Evolutionary conservation across 1,140 invertebrate species (phyloP).

Genomic region (Chymomyza costata): DNA sequence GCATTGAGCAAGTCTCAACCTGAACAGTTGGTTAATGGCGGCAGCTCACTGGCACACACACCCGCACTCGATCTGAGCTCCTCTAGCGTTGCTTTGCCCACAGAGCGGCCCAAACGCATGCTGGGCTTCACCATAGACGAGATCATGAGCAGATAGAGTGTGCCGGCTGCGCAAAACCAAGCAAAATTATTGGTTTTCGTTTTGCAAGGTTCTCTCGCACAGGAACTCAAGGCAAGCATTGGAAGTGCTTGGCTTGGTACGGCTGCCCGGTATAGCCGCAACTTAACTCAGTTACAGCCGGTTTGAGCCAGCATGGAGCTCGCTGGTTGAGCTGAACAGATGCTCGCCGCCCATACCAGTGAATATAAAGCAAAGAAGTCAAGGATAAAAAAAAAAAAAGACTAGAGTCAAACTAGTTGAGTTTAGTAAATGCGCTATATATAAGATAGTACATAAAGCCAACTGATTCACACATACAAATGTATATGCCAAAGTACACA

Average conservation of each 20-base stretch:
- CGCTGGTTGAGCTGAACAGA: neutral
- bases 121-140: conserved; percentile 88
- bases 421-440: conserved; percentile 38
- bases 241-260: conserved; percentile 57
- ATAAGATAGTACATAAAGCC: conserved; percentile 17
- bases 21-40: conserved; percentile 70
- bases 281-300: conserved; percentile 7
- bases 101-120: conserved; percentile 76
- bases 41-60: conserved; percentile 9
- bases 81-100: conserved; percentile 21
- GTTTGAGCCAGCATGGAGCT: neutral
- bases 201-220: conserved; percentile 36
- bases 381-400: conserved; percentile 28
- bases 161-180: neutral
- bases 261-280: conserved; percentile 13
- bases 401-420: conserved; percentile 27
- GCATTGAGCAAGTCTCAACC: conserved; percentile 80
- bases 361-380: conserved; percentile 8
- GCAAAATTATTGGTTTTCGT: conserved; percentile 44
- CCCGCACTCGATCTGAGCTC: conserved; percentile 74
- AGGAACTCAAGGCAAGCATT: conserved; percentile 45
- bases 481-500: conserved; percentile 54
- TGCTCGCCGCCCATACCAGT: conserved; percentile 4
- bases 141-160: conserved; percentile 84
- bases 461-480: conserved; percentile 10